These are phyloP conservation scores for Pycnomerus fuliginosus DNA, from an alignment of 2,888 invertebrate species.

Conservation along the genomic window DNA sequence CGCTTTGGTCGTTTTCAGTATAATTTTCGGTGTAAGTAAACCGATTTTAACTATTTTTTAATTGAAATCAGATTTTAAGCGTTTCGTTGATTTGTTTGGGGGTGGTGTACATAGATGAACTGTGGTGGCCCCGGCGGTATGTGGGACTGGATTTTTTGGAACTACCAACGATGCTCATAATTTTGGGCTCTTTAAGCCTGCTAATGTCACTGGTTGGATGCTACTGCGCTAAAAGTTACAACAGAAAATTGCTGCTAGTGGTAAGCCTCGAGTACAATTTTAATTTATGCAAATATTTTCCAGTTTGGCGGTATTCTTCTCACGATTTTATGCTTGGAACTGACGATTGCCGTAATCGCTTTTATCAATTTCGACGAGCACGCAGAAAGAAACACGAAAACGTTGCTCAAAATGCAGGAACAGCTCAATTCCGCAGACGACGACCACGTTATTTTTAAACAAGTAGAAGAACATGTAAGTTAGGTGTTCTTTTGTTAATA, in stretches of 20 bases:
- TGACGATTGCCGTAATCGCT: slow-evolving; percentile 63
- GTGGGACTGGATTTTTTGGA: slow-evolving; percentile 43
- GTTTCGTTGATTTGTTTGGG: slow-evolving; percentile 37
- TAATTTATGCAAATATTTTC: slow-evolving; percentile 31
- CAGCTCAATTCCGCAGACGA: slow-evolving; percentile 22
- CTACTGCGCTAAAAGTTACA: slow-evolving; percentile 34
- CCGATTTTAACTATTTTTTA: too few species aligned
- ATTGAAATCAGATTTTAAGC: slow-evolving; percentile 34
- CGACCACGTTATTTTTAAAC: slow-evolving; percentile 22
- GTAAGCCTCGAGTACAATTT: slow-evolving; percentile 25
- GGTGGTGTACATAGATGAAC: slow-evolving; percentile 34
- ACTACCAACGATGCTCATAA: slow-evolving; percentile 64
- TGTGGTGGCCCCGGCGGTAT: slow-evolving; percentile 34
- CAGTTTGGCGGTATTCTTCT: slow-evolving; percentile 70
- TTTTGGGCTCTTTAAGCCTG: slow-evolving; percentile 63
- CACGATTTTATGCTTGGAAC: slow-evolving; percentile 66
- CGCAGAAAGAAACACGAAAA: slow-evolving; percentile 44
- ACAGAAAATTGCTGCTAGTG: slow-evolving; percentile 26
- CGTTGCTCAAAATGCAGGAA: slow-evolving; percentile 27
- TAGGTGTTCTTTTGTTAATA: slow-evolving; percentile 5
- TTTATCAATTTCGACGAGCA: slow-evolving; percentile 54
- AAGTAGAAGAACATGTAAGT: slow-evolving; percentile 36
- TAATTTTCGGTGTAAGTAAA: slow-evolving; percentile 38
- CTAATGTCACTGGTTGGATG: slow-evolving; percentile 36
- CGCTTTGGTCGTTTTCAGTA: slow-evolving; percentile 35